phyloP scores from a whole-genome alignment of 2,888 invertebrate species.

The Gortyna flavago region DNA sequence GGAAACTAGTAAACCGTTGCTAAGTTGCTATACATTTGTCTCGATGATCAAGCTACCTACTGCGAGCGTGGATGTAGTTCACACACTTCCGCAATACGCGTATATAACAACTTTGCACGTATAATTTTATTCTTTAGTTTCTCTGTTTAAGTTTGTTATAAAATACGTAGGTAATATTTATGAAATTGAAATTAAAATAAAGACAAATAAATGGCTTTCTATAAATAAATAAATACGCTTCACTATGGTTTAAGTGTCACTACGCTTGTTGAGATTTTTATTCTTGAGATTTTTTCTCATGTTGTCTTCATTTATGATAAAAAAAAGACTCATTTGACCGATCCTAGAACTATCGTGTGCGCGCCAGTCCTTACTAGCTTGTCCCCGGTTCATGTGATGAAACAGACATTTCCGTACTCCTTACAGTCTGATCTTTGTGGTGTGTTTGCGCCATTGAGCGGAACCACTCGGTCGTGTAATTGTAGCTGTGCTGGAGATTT shows the following conservation, averaged over 20 bases:
- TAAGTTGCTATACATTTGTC: neutral
- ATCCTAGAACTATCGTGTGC: slow-evolving; percentile 7
- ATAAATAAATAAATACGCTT: neutral
- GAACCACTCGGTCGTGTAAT: slow-evolving; percentile 62
- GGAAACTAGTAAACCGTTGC: neutral
- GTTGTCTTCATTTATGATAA: neutral
- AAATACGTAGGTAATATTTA: too few relatives aligned
- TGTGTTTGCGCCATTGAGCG: slow-evolving; percentile 63
- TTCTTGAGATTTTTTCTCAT: too few relatives aligned
- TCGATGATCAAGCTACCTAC: too few relatives aligned
- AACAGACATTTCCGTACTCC: slow-evolving; percentile 70
- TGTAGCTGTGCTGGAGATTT: slow-evolving; percentile 57
- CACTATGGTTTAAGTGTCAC: neutral
- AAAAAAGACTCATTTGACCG: too few relatives aligned
- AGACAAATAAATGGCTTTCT: too few relatives aligned
- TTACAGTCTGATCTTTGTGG: slow-evolving; percentile 68
- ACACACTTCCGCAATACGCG: neutral
- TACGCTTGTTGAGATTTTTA: neutral
- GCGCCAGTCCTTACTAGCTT: slow-evolving; percentile 37
- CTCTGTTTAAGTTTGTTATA: too few relatives aligned
- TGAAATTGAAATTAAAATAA: too few relatives aligned
- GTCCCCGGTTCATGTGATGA: slow-evolving; percentile 66
- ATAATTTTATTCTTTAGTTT: neutral
- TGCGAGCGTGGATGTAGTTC: neutral
- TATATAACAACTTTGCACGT: neutral